Evolutionary conservation across 2,888 invertebrate species (phyloP).

Genomic region (Latheticus oryzae): DNA sequence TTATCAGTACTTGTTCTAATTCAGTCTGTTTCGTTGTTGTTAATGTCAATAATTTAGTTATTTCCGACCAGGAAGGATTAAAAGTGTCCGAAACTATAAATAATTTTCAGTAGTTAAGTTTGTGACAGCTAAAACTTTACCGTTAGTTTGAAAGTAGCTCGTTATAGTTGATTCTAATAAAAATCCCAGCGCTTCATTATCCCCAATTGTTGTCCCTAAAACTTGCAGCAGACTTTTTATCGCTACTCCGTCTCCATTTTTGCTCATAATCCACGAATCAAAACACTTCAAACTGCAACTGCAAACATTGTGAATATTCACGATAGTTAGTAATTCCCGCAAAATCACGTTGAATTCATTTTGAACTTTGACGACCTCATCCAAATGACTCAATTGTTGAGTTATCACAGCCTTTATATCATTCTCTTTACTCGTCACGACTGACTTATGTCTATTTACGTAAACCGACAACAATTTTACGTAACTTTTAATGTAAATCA

Average conservation of each 20-base stretch:
- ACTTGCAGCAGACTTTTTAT: conserved; percentile 67
- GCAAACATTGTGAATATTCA: conserved; percentile 61
- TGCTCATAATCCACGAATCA: conserved; percentile 66
- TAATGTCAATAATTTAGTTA: conserved; percentile 64
- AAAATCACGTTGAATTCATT: conserved; percentile 68
- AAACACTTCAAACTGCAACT: conserved; percentile 59
- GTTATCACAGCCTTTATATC: conserved; percentile 67
- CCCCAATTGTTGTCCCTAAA: conserved; percentile 65
- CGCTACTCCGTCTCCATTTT: conserved; percentile 66
- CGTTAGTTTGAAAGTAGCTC: conserved; percentile 69
- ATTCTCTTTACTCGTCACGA: conserved; percentile 66
- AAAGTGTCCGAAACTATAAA: conserved; percentile 51
- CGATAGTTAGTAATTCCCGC: conserved; percentile 66
- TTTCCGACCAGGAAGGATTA: conserved; percentile 66
- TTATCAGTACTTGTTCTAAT: conserved; percentile 66
- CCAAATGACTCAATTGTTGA: conserved; percentile 69
- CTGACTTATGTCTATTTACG: conserved; percentile 68
- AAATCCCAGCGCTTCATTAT: conserved; percentile 66
- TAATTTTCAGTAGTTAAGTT: conserved; percentile 1
- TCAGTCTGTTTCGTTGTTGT: conserved; percentile 66
- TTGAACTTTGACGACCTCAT: conserved; percentile 63
- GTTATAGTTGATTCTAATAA: conserved; percentile 69
- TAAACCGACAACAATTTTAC: conserved; percentile 71
- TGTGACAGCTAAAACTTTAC: conserved; percentile 56
- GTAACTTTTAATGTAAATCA: conserved; percentile 71